Conservation (phyloP, 2,888 invertebrate genomes). For the Patella depressa region DNA sequence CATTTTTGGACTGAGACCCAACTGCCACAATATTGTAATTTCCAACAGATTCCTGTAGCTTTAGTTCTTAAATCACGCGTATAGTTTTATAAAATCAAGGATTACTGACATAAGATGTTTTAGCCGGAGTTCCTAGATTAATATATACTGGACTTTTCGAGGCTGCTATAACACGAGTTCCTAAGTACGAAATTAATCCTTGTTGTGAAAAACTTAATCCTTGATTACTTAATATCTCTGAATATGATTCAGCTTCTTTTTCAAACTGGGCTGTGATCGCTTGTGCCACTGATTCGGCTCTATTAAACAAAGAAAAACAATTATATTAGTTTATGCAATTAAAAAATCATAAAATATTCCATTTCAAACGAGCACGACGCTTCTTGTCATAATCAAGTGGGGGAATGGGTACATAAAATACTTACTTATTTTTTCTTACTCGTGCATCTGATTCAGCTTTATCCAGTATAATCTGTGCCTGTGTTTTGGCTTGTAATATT, state of each 20-base stretch:
- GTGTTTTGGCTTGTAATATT: constrained; percentile 60
- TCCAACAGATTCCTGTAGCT: too few relatives aligned
- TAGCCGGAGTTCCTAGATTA: constrained; percentile 63
- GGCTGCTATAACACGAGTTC: constrained; percentile 59
- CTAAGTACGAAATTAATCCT: constrained; percentile 66
- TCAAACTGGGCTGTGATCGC: constrained; percentile 57
- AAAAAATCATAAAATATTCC: too few relatives aligned
- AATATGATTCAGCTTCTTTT: constrained; percentile 62
- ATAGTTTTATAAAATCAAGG: too few relatives aligned
- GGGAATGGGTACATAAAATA: background rate
- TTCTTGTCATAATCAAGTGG: too few relatives aligned
- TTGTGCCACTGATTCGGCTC: constrained; percentile 58
- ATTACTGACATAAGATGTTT: constrained; percentile 40
- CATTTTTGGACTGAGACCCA: too few relatives aligned
- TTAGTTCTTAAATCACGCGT: too few relatives aligned
- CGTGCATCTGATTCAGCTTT: constrained; percentile 63
- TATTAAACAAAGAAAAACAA: constrained; percentile 24
- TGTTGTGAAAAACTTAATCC: constrained; percentile 60
- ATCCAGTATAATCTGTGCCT: constrained; percentile 61
- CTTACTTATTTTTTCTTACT: constrained; percentile 58
- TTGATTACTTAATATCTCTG: constrained; percentile 44
- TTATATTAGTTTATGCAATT: too few relatives aligned
- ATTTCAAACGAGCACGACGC: too few relatives aligned
- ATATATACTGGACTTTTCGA: constrained; percentile 65
- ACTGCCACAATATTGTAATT: too few relatives aligned